Conservation (phyloP, 2,797 vertebrate genomes). For the Scolopax rusticola region DNA sequence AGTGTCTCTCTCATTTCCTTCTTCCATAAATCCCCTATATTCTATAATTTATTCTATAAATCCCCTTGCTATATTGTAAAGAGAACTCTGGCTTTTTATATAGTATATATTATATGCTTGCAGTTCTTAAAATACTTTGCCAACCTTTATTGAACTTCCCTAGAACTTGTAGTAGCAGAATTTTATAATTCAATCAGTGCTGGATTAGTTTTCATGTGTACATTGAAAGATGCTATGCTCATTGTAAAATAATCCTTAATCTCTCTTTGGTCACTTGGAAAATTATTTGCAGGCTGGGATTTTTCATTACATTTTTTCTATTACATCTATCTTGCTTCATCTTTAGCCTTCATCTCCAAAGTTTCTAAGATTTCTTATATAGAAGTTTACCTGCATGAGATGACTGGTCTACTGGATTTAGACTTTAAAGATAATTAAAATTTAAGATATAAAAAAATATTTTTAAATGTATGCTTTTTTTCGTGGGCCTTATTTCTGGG, state of each 20-base stretch:
- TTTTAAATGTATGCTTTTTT: background rate
- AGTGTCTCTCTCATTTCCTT: background rate
- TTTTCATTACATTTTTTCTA: background rate
- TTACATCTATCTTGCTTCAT: background rate
- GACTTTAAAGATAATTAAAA: background rate
- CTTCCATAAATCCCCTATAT: background rate
- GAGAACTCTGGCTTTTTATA: background rate
- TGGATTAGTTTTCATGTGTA: background rate
- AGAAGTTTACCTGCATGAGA: background rate
- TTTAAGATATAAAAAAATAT: no score
- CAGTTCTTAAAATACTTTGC: background rate
- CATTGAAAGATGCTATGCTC: background rate
- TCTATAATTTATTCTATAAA: background rate
- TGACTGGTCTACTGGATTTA: background rate
- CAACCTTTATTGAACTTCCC: background rate
- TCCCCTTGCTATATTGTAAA: background rate
- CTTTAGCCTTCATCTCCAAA: background rate
- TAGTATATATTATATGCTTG: background rate
- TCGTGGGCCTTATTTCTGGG: background rate
- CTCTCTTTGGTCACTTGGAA: background rate
- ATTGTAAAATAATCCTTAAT: background rate
- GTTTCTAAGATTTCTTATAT: background rate
- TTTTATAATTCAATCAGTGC: background rate
- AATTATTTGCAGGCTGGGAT: background rate
- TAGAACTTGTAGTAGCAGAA: background rate